Evolutionary conservation across 1,140 invertebrate genomes (phyloP).

Genomic region (Pachypeltis micranthus): DNA sequence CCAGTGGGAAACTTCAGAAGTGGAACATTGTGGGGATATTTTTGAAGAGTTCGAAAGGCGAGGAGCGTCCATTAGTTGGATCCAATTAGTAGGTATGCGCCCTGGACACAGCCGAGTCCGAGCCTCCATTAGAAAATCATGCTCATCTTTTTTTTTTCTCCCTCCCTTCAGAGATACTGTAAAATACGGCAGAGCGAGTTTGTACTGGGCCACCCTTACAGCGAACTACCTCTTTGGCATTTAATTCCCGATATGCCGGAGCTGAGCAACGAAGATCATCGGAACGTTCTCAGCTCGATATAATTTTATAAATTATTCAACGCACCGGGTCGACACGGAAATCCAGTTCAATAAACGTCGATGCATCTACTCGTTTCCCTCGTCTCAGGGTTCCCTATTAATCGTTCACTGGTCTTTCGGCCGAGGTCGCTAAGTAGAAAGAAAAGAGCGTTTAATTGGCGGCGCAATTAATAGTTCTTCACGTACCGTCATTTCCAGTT

Average conservation of each 20-base stretch:
- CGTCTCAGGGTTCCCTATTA: no score
- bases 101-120: not conserved
- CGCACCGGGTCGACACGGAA: not conserved
- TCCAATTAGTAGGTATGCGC: constrained; percentile 6
- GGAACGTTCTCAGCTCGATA: not conserved
- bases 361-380: no score
- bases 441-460: no score
- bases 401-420: no score
- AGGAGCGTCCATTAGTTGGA: not conserved
- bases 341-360: not conserved
- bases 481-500: no score
- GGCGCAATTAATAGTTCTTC: no score
- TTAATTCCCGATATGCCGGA: not conserved
- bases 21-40: not conserved
- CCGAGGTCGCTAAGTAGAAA: no score
- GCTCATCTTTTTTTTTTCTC: not conserved
- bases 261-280: not conserved
- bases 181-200: constrained; percentile 1
- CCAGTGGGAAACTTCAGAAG: not conserved
- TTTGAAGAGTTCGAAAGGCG: constrained; percentile 1
- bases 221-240: not conserved
- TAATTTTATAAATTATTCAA: no score
- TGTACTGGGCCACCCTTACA: not conserved
- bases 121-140: constrained; percentile 6
- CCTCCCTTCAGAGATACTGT: not conserved